phyloP scores from a whole-genome alignment of 2,113 vertebrate species.

The Prunella himalayana region DNA sequence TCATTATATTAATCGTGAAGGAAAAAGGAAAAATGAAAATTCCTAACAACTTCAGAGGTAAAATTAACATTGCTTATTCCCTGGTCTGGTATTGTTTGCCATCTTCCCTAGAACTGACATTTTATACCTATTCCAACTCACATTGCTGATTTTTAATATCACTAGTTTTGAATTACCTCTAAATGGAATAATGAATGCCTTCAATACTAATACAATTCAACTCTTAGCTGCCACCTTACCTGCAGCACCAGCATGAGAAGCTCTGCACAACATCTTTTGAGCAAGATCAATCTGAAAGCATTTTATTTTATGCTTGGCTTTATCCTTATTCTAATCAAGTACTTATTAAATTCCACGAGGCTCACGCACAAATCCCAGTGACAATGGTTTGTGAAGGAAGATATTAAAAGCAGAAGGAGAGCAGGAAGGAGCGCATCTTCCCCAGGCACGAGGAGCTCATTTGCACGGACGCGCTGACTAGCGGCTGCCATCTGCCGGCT shows the following conservation, averaged over 20 bases:
- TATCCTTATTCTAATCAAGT: neutral
- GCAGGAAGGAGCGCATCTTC: neutral
- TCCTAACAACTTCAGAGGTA: neutral
- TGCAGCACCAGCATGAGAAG: neutral
- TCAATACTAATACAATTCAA: neutral
- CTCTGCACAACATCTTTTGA: neutral
- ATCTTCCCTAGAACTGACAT: neutral
- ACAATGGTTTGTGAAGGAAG: neutral
- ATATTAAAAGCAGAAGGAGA: neutral
- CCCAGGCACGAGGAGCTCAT: neutral
- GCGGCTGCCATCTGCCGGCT: slow-evolving; percentile 36
- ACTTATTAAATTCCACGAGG: neutral
- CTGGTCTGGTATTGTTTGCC: neutral
- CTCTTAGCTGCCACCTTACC: neutral
- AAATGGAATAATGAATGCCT: neutral
- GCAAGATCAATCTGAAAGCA: neutral
- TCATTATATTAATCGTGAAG: neutral
- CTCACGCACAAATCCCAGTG: neutral
- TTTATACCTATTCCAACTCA: neutral
- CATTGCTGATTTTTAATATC: neutral
- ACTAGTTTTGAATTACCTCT: neutral
- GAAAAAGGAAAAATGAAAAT: neutral
- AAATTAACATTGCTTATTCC: neutral
- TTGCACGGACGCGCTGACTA: rapidly evolving
- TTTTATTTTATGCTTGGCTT: neutral